These are phyloP conservation scores for Anthoptus insignis DNA, from an alignment of 2,888 invertebrate genomes.

Conservation along the genomic window DNA sequence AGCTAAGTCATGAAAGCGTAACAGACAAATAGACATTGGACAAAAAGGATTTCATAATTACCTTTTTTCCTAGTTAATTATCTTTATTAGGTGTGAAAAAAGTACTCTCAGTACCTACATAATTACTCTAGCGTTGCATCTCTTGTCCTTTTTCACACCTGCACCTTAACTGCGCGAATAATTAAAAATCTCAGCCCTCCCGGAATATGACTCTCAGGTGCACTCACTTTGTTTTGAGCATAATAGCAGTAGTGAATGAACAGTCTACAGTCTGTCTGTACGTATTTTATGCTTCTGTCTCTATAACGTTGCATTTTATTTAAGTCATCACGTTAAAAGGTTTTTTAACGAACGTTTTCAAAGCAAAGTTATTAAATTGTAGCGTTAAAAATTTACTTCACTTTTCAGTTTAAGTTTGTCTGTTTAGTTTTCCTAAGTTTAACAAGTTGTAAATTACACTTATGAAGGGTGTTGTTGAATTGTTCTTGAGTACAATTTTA, in stretches of 20 bases:
- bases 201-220: neutral
- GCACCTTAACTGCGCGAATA: neutral
- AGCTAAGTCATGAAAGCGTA: no score
- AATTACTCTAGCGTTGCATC: conserved; percentile 9
- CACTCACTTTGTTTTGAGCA: conserved; percentile 22
- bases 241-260: conserved; percentile 28
- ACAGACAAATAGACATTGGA: no score
- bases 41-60: no score
- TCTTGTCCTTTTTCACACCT: conserved; percentile 13
- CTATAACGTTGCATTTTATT: conserved; percentile 20
- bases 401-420: neutral
- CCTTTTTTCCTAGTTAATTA: no score
- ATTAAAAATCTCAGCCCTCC: conserved; percentile 22
- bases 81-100: neutral
- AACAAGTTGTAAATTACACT: neutral
- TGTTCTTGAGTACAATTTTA: no score
- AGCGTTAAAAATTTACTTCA: conserved; percentile 2
- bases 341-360: conserved; percentile 14
- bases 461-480: no score
- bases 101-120: neutral
- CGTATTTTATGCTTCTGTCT: conserved; percentile 1
- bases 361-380: conserved; percentile 16
- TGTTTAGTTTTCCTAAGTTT: no score
- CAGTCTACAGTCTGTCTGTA: conserved; percentile 23
- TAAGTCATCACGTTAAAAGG: conserved; percentile 27